Base-by-base conservation (phyloP, 2,888 invertebrate genomes). In the Melinaea menophilus region DNA sequence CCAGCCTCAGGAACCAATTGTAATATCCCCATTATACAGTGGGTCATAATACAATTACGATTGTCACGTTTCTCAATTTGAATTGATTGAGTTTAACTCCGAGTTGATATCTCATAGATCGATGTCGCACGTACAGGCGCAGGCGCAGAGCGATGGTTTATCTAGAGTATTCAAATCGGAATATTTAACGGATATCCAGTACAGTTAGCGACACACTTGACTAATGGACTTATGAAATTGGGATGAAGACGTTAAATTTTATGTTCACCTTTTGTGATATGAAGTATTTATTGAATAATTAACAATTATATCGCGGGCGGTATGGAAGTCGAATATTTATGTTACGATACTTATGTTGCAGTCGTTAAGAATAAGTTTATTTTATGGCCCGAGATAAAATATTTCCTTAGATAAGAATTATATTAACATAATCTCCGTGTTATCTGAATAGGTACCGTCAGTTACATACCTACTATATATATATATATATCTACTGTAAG, bases 131-230 rank as follows among this genome's bases (percentile, higher is more conserved):
- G 63, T 66, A 66, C 63, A 66, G 22, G 22, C 22, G 22, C 22
- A 63, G 57, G 63, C 41, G 2, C 64, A 46, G 61, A 22, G 22
- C 22, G 22, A 0, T 22, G 61, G 63, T 63, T 68, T 65, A 65
- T 61, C 60, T 59, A 46, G 57, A 63, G 63, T 63, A 65, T 68
- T 68, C 68, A 68, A 68, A 68, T 68, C 56, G 58, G 63, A 61
- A 58, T 65, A 68, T 68, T 68, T 68, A 68, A 65, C 65, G 67
- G 67, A 65, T 65, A 67, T 65, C 57, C 63, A 57, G 65, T 68
- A 65, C 68, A 68, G 68, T 68, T 65, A 68, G 62, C 48, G 68
- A 62, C 65, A 65, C 62, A 63, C 65, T 65, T 65, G 68, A 59
- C 63, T 51, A 59, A 65, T 65, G 59, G 61, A 64, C 56, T 59